Percentiles rank a stretch among this genome's conserved stretches.
phyloP scores from a whole-genome alignment of 1,140 invertebrate genomes.

The Procambarus virginalis region DNA sequence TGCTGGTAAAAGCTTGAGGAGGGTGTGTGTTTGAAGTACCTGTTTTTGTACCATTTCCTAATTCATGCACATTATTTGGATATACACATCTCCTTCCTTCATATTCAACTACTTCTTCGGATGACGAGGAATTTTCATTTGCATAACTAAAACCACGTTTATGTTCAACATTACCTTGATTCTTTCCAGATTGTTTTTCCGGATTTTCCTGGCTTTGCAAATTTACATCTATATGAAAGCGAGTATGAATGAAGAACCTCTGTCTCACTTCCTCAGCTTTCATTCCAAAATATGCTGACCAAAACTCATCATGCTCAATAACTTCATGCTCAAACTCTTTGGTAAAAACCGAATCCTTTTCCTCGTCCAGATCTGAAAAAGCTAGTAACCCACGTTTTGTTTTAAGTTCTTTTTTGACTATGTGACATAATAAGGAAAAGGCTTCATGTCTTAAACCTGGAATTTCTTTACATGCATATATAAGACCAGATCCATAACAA shows the following conservation, averaged over 20 bases:
- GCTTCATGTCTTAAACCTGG: constrained; percentile 50
- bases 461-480: constrained; percentile 31
- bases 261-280: constrained; percentile 46
- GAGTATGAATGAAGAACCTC: constrained; percentile 55
- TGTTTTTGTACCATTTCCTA: background rate
- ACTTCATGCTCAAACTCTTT: constrained; percentile 49
- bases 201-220: background rate
- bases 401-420: constrained; percentile 51
- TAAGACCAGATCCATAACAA: constrained; percentile 20
- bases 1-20: background rate
- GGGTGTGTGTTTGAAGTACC: background rate
- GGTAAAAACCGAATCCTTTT: constrained; percentile 33
- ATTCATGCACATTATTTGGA: background rate
- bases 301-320: constrained; percentile 57
- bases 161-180: background rate
- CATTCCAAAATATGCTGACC: constrained; percentile 58
- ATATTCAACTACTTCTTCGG: background rate
- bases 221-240: constrained; percentile 1
- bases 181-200: background rate
- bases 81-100: background rate
- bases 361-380: constrained; percentile 30
- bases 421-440: constrained; percentile 43
- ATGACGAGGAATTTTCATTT: background rate
- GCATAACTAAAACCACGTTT: background rate
- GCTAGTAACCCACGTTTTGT: constrained; percentile 21